Conservation (phyloP, 2,113 vertebrate genomes). For the Hiodon tergisus region DNA sequence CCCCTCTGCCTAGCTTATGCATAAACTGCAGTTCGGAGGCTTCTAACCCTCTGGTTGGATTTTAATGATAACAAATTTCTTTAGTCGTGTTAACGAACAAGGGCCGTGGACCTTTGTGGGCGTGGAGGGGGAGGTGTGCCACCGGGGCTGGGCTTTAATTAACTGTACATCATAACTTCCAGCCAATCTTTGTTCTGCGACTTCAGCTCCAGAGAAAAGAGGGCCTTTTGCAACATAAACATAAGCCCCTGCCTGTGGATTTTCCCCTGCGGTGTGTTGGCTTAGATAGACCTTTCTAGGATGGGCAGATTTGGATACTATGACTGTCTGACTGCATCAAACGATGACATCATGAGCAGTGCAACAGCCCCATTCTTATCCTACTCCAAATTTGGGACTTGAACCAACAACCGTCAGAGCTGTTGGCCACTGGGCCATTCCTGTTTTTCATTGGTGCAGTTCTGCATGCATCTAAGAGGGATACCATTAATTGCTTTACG, state of each 20-base stretch:
- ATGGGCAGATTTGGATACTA: too few species aligned
- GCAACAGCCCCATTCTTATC: not conserved
- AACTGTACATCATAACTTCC: not conserved
- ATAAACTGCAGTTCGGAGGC: conserved; percentile 11
- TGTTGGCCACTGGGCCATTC: too few species aligned
- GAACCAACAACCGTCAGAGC: not conserved
- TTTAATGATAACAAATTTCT: conserved; percentile 20
- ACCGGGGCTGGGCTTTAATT: not conserved
- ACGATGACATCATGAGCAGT: not conserved
- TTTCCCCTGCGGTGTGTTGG: not conserved
- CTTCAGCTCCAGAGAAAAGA: not conserved
- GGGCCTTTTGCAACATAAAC: too few species aligned
- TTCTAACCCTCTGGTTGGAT: conserved; percentile 12
- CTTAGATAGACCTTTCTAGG: not conserved
- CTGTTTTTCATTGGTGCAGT: too few species aligned
- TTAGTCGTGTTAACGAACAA: conserved; percentile 17
- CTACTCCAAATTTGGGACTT: not conserved
- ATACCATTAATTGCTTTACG: too few species aligned
- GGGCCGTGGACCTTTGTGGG: not conserved
- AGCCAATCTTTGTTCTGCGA: not conserved
- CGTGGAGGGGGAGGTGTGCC: not conserved
- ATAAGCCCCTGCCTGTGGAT: too few species aligned
- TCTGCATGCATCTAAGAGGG: too few species aligned
- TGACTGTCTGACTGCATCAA: not conserved
- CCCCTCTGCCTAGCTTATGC: not conserved